Percentiles rank a stretch among this genome's conserved stretches.
Conservation (phyloP, 2,888 invertebrate genomes). For the Dynastes tityus region DNA sequence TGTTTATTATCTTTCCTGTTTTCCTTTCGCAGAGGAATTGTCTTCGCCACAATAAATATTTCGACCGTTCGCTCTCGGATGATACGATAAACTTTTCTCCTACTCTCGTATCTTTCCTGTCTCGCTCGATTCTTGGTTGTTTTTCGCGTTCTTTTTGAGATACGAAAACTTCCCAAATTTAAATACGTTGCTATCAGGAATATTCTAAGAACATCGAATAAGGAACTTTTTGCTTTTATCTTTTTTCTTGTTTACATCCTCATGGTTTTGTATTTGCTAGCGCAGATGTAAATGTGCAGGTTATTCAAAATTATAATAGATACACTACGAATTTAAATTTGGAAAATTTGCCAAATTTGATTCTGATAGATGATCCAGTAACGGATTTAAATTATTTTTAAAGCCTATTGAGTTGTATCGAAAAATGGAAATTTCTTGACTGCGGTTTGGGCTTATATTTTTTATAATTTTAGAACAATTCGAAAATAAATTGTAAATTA, state of each 20-base stretch:
- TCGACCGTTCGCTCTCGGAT: conserved; percentile 26
- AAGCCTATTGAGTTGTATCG: too few species aligned
- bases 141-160: conserved; percentile 26
- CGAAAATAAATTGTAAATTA: too few species aligned
- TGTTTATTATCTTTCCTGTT: conserved; percentile 42
- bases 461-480: too few species aligned
- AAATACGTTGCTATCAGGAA: conserved; percentile 35
- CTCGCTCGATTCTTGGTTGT: conserved; percentile 16
- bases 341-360: too few species aligned
- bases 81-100: conserved; percentile 40
- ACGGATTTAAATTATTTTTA: too few species aligned
- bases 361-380: too few species aligned
- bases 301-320: too few species aligned
- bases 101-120: conserved; percentile 28
- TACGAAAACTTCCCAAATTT: conserved; percentile 42
- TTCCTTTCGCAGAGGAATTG: conserved; percentile 35
- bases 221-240: neutral
- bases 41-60: conserved; percentile 47
- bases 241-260: conserved; percentile 21
- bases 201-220: conserved; percentile 30
- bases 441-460: too few species aligned
- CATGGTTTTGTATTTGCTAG: neutral
- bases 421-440: too few species aligned
- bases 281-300: neutral
- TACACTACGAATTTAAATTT: too few species aligned